A percentile compares a stretch with the other conserved stretches of the same genome.
Conservation (phyloP, 1,140 invertebrate species). For the Panulirus ornatus region DNA sequence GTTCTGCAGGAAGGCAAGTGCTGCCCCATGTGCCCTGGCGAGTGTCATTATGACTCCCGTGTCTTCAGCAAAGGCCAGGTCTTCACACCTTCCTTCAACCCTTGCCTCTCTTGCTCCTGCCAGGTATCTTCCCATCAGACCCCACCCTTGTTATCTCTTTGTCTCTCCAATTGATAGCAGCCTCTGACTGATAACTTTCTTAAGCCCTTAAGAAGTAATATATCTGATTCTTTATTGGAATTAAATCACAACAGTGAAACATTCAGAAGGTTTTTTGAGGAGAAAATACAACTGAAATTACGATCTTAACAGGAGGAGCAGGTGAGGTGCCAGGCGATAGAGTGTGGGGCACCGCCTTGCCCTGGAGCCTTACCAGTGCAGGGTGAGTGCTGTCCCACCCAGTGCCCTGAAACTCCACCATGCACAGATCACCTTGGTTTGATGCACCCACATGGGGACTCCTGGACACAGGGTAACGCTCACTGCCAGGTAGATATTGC, state of each 20-base stretch:
- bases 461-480: background rate
- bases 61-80: background rate
- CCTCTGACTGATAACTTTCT: too few species aligned
- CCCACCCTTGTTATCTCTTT: background rate
- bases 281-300: too few species aligned
- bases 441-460: background rate
- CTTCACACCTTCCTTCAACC: constrained; percentile 10
- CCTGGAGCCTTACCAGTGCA: background rate
- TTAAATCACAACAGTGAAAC: too few species aligned
- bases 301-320: background rate
- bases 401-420: background rate
- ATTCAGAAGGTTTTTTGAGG: too few species aligned
- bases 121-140: background rate
- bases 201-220: too few species aligned
- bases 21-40: background rate
- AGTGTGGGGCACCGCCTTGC: background rate
- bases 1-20: background rate
- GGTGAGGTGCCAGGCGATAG: background rate
- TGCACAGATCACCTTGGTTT: background rate
- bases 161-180: background rate
- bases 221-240: too few species aligned
- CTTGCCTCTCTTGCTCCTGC: background rate
- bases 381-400: background rate
- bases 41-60: constrained; percentile 4
- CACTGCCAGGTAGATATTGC: background rate